Percentiles rank a stretch among this genome's conserved stretches.
These are phyloP conservation scores for Hoplostethus atlanticus DNA, from an alignment of 2,797 vertebrate genomes.

Conservation along the genomic window DNA sequence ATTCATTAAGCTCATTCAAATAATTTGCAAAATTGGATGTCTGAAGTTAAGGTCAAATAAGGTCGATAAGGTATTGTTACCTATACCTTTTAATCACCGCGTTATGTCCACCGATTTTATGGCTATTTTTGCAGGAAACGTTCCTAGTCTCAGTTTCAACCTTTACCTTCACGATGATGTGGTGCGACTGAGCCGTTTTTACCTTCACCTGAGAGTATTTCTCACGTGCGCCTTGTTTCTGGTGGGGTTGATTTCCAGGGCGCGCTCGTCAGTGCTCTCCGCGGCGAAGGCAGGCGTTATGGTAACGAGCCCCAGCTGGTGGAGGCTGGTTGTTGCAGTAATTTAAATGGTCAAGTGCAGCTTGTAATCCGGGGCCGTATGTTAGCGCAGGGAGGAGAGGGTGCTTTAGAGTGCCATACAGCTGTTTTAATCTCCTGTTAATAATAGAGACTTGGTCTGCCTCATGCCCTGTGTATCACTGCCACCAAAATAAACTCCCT, in stretches of 20 bases:
- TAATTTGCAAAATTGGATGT: too few relatives aligned
- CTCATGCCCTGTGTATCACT: conserved; percentile 84
- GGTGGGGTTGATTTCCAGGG: conserved; percentile 53
- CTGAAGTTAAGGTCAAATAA: too few relatives aligned
- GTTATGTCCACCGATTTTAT: neutral
- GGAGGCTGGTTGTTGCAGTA: conserved; percentile 93
- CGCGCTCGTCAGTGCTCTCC: conserved; percentile 60
- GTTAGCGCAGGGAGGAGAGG: conserved; percentile 90
- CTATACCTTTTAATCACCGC: neutral
- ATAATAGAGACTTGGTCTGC: conserved; percentile 90
- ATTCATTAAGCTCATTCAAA: neutral
- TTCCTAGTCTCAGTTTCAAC: too few relatives aligned
- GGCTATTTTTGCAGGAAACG: neutral
- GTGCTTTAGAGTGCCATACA: conserved; percentile 94
- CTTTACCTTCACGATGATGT: too few relatives aligned
- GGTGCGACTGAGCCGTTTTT: neutral
- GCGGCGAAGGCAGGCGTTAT: conserved; percentile 66
- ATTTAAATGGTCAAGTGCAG: conserved; percentile 99
- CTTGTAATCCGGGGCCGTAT: conserved; percentile 95
- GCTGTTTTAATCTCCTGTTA: conserved; percentile 98
- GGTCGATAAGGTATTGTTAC: neutral
- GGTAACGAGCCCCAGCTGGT: conserved; percentile 96
- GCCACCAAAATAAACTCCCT: conserved; percentile 81
- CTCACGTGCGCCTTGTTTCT: conserved; percentile 47
- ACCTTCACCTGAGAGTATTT: conserved; percentile 17